These are phyloP conservation scores for Zoanthus gigantus DNA, from an alignment of 92 coral and sea anemone genomes.

Conservation along the genomic window DNA sequence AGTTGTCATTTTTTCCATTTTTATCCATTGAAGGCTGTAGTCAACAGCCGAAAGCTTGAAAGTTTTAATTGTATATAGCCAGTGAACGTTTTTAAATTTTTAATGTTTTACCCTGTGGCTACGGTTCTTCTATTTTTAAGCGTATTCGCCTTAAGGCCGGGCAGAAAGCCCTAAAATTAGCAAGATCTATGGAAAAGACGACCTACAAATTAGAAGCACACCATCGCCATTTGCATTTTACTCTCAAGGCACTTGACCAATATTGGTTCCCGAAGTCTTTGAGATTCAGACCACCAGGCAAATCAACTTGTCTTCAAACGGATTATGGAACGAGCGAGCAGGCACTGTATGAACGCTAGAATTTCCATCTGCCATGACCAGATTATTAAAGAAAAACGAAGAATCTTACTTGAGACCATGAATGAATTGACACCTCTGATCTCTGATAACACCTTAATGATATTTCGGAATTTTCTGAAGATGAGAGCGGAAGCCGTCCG, in stretches of 20 bases:
- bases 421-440: too few species aligned
- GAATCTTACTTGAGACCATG: too few species aligned
- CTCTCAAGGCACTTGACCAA: background rate
- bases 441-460: too few species aligned
- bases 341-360: constrained; percentile 40
- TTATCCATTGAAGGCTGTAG: too few species aligned
- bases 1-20: too few species aligned
- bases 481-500: too few species aligned
- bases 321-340: background rate
- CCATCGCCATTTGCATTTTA: constrained; percentile 1
- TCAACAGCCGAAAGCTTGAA: too few species aligned
- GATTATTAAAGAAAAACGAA: background rate
- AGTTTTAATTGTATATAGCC: too few species aligned
- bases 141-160: constrained; percentile 38
- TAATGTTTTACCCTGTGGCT: background rate
- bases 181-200: constrained; percentile 11
- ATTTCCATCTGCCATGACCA: constrained; percentile 43
- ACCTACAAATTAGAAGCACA: background rate
- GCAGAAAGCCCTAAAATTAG: constrained; percentile 38
- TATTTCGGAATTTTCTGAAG: too few species aligned
- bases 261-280: constrained; percentile 23
- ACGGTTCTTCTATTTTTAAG: background rate
- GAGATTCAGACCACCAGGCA: constrained; percentile 23
- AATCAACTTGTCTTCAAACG: background rate
- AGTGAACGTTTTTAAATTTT: background rate